These are phyloP conservation scores for Semicossyphus pulcher DNA, from an alignment of 2,113 vertebrate species.

Conservation along the genomic window DNA sequence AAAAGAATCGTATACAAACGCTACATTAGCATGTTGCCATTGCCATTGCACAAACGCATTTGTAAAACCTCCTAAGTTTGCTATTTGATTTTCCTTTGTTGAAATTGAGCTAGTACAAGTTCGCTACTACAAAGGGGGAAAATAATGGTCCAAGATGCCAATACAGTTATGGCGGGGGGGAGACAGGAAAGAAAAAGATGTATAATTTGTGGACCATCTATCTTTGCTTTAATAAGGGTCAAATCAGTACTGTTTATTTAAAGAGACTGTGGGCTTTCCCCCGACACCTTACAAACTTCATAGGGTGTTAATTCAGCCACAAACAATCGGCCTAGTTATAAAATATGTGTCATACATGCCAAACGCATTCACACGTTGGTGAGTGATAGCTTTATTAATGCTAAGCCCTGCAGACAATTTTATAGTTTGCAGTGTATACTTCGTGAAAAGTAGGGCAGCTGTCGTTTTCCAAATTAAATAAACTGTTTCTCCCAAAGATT, in stretches of 20 bases:
- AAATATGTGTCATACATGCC: constrained; percentile 32
- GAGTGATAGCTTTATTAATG: constrained; percentile 33
- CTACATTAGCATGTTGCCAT: background rate
- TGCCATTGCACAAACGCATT: too few species aligned
- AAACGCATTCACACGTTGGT: constrained; percentile 25
- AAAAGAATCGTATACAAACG: background rate
- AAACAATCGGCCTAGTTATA: constrained; percentile 17
- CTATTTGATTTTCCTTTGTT: too few species aligned
- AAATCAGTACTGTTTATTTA: constrained; percentile 34
- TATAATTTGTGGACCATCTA: constrained; percentile 21
- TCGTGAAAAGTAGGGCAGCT: constrained; percentile 59
- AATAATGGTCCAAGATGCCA: background rate
- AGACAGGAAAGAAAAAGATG: constrained; percentile 6
- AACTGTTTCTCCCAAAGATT: constrained; percentile 65
- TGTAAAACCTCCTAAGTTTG: too few species aligned
- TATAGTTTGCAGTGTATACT: constrained; percentile 39
- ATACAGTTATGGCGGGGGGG: background rate
- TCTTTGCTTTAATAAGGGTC: constrained; percentile 40
- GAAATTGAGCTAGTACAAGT: too few species aligned
- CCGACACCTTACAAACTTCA: constrained; percentile 28
- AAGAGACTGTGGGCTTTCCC: constrained; percentile 31
- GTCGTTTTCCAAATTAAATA: constrained; percentile 77
- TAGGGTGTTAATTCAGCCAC: constrained; percentile 41
- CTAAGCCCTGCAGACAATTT: constrained; percentile 26
- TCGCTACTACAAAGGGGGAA: too few species aligned